Percentiles rank a stretch among this genome's conserved stretches.
Evolutionary conservation across 2,888 invertebrate species (phyloP).

Genomic region (Cheilosia impressa): DNA sequence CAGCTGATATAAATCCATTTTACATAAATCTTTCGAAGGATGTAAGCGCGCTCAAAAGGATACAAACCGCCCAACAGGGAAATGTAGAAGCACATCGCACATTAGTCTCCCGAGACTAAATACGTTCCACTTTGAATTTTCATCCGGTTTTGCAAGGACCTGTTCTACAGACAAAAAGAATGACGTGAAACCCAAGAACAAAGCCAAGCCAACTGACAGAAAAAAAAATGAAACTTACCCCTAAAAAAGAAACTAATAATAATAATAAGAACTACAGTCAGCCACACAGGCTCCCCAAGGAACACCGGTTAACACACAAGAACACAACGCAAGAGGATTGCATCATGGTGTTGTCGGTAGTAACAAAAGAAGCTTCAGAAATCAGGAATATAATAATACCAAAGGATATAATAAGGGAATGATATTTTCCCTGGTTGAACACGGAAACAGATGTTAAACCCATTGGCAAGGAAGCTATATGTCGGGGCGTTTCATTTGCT

Average conservation of each 20-base stretch:
- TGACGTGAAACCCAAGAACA: slow-evolving; percentile 32
- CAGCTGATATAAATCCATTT: slow-evolving; percentile 64
- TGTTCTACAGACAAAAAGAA: slow-evolving; percentile 16
- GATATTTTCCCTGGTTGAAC: slow-evolving; percentile 66
- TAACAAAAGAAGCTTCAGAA: slow-evolving; percentile 42
- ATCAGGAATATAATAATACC: slow-evolving; percentile 54
- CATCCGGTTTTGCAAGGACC: slow-evolving; percentile 58
- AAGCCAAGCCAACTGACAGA: not conserved
- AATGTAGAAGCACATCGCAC: slow-evolving; percentile 66
- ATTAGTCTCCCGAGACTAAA: slow-evolving; percentile 68
- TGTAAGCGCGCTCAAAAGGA: slow-evolving; percentile 59
- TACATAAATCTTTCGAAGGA: slow-evolving; percentile 61
- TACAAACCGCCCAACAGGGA: slow-evolving; percentile 62
- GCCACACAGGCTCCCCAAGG: slow-evolving; percentile 28
- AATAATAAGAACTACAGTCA: slow-evolving; percentile 50
- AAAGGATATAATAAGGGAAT: slow-evolving; percentile 72
- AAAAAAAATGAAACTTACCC: not conserved
- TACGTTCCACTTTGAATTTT: slow-evolving; percentile 61
- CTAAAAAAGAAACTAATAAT: slow-evolving; percentile 54
- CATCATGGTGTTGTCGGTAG: slow-evolving; percentile 19
- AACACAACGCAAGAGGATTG: slow-evolving; percentile 59
- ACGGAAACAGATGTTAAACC: slow-evolving; percentile 69
- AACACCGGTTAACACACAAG: slow-evolving; percentile 61
- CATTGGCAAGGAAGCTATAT: slow-evolving; percentile 70
- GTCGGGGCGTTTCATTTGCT: slow-evolving; percentile 57